A percentile compares a stretch with the other conserved stretches of the same genome.
Evolutionary conservation across 2,113 vertebrate genomes (phyloP).

Genomic region (Scophthalmus maximus): DNA sequence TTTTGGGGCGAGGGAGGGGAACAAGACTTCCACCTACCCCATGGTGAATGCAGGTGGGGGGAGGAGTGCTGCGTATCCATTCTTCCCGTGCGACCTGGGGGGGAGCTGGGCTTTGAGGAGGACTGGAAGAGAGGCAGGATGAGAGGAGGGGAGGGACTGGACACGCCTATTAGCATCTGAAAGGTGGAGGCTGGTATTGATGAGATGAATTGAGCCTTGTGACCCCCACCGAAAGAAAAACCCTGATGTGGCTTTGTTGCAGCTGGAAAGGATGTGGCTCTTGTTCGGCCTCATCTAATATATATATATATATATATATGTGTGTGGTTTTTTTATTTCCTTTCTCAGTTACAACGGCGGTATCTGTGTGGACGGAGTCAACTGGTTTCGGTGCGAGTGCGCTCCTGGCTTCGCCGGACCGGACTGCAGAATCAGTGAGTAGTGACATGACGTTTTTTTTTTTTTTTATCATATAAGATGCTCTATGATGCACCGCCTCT

Average conservation of each 20-base stretch:
- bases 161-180: constrained; percentile 82
- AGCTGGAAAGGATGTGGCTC: constrained; percentile 63
- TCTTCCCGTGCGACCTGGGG: constrained; percentile 76
- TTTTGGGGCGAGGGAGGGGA: constrained; percentile 32
- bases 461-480: no score
- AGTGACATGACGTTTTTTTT: no score
- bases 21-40: constrained; percentile 66
- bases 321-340: constrained; percentile 11
- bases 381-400: constrained; percentile 98
- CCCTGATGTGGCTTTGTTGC: constrained; percentile 60
- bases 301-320: no score
- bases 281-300: constrained; percentile 34
- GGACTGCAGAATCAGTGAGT: constrained; percentile 98
- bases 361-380: constrained; percentile 94
- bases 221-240: constrained; percentile 21
- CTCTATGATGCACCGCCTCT: not conserved
- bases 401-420: constrained; percentile 94
- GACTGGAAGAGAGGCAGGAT: constrained; percentile 66
- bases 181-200: constrained; percentile 79
- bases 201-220: constrained; percentile 73
- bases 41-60: constrained; percentile 73
- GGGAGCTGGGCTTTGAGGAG: constrained; percentile 67
- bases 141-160: constrained; percentile 66
- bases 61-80: constrained; percentile 63
- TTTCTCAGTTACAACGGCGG: constrained; percentile 92